Conservation (phyloP, 2,113 vertebrate species). For the Pleuronectes platessa region DNA sequence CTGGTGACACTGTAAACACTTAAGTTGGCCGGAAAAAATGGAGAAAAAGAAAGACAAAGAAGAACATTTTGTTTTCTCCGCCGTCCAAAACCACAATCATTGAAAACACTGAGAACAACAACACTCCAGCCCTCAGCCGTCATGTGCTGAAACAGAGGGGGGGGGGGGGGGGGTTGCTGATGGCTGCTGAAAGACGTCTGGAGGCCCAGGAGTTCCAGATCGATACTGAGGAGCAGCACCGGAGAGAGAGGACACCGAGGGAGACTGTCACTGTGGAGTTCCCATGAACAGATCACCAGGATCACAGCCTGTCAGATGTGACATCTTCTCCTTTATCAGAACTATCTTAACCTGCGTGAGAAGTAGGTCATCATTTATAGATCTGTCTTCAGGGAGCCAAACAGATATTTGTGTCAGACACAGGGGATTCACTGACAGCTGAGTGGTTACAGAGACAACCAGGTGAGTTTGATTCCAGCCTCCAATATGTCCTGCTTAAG, state of each 20-base stretch:
- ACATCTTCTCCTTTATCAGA: slow-evolving; percentile 19
- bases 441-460: background rate
- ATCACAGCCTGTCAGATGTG: slow-evolving; percentile 30
- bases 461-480: background rate
- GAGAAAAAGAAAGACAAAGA: slow-evolving; percentile 11
- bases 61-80: background rate
- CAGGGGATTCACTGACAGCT: background rate
- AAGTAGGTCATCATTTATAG: slow-evolving; percentile 17
- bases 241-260: background rate
- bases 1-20: background rate
- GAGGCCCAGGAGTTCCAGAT: slow-evolving; percentile 54
- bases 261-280: slow-evolving; percentile 5
- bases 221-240: slow-evolving; percentile 33
- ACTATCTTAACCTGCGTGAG: slow-evolving; percentile 4
- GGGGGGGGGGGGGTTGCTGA: slow-evolving; percentile 26
- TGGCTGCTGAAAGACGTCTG: slow-evolving; percentile 62
- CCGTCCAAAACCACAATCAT: slow-evolving; percentile 11
- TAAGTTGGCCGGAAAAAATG: background rate
- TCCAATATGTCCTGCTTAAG: background rate
- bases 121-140: slow-evolving; percentile 2
- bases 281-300: slow-evolving; percentile 46
- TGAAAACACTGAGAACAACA: slow-evolving; percentile 19
- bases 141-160: background rate
- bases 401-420: background rate
- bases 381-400: background rate